Evolutionary conservation across 2,797 vertebrate species (phyloP).

Genomic region (Vespertilio murinus): DNA sequence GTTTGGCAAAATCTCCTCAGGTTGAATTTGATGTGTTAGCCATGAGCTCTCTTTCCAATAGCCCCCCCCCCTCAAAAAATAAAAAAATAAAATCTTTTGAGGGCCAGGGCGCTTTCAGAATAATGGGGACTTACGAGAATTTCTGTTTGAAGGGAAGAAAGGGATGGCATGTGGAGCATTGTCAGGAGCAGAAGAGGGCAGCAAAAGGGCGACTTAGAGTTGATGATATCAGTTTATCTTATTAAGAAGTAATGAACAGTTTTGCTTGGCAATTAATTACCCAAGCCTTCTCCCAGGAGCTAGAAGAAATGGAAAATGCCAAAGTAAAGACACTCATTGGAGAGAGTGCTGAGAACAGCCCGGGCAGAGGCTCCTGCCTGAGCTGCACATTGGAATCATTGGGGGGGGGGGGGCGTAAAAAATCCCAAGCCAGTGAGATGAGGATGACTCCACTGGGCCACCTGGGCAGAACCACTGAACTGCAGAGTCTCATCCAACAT

Average conservation of each 20-base stretch:
- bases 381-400: accelerated
- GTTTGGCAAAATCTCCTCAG: not conserved
- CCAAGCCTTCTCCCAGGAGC: not conserved
- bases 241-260: conserved; percentile 2
- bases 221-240: conserved; percentile 33
- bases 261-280: not conserved
- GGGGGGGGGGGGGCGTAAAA: not conserved
- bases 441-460: accelerated
- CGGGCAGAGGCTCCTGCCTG: accelerated
- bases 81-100: not conserved
- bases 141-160: not conserved
- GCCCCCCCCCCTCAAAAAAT: too few species aligned
- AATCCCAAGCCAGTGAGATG: not conserved
- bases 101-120: not conserved
- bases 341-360: not conserved
- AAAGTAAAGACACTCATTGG: not conserved
- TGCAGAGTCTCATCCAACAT: accelerated
- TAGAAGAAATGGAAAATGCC: not conserved
- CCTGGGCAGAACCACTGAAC: accelerated
- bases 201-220: not conserved
- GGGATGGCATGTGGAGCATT: not conserved
- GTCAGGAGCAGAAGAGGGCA: not conserved
- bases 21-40: not conserved
- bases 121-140: not conserved
- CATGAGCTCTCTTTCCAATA: not conserved